Conservation (phyloP, 2,113 vertebrate genomes). For the Trogon surrucura region DNA sequence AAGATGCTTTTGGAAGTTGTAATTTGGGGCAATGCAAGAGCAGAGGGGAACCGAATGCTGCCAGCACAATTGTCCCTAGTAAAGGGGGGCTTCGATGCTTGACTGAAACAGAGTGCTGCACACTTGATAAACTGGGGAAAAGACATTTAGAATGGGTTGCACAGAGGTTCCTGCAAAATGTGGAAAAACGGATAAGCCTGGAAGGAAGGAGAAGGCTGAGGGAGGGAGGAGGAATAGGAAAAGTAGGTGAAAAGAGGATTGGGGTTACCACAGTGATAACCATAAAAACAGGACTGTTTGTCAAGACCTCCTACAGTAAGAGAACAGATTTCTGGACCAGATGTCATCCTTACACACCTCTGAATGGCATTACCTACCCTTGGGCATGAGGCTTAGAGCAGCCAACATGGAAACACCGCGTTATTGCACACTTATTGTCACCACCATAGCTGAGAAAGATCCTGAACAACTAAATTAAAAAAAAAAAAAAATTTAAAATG, state of each 20-base stretch:
- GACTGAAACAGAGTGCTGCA: not conserved
- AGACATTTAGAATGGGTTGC: not conserved
- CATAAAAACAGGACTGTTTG: not conserved
- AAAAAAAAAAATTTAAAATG: not conserved
- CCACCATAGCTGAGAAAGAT: not conserved
- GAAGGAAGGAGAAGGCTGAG: not conserved
- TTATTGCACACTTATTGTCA: not conserved
- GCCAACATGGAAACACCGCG: accelerated
- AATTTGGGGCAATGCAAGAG: not conserved
- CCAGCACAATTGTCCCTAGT: not conserved
- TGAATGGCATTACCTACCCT: not conserved
- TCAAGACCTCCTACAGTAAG: not conserved
- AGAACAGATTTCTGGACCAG: not conserved
- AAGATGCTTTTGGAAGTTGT: not conserved
- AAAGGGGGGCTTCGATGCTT: not conserved
- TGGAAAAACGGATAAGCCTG: not conserved
- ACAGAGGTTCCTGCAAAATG: not conserved
- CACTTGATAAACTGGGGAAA: not conserved
- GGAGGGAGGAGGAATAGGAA: not conserved
- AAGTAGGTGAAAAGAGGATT: not conserved
- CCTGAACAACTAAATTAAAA: not conserved
- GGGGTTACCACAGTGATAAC: not conserved
- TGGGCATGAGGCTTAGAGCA: not conserved
- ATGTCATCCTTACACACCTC: not conserved
- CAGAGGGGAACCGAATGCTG: not conserved